Evolutionary conservation across 1,140 invertebrate genomes (phyloP), one percentile per base, ranked within the genome.

Genomic region (Samia ricini): DNA sequence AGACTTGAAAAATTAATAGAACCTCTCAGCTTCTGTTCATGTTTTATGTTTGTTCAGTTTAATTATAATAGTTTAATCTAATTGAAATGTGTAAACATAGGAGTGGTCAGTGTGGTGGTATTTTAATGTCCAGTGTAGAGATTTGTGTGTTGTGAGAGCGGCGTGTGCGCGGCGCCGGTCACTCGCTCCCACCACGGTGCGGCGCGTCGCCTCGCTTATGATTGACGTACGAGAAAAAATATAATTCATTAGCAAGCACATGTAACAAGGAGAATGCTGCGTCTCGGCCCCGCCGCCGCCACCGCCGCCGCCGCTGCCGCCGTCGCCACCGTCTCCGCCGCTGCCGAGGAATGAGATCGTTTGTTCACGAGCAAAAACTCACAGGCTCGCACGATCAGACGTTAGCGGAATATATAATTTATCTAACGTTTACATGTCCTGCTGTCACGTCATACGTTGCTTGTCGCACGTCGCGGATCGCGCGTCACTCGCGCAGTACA

Each of bases 221-320:
- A 77, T 76, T 79, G 75, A 77, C 71, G 66, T 48, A 56, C 60
- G 56, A 29, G 57, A 68, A 77, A 77, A 79, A 77, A 77, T 61
- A 33, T 64, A 49, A 67, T 66, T 68, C 63, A 66, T 72, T 71
- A 71, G 64, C 66, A 60, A 64, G 56, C 69, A 55, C 26, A 42
- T 55, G 51, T 52, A 60, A 56, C 66, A 62, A 55, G 52, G 55
- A 60, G 69, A 71, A 69, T 71, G 71, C 63, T 22, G 69, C 63
- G 58, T 49, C 33, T 42, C 57, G 66, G 63, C 50, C 33, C 49
- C 26, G 52, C 36, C 26, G 26, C n/a, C n/a, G n/a, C n/a, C n/a
- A n/a, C n/a, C n/a, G n/a, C n/a, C n/a, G n/a, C n/a, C n/a, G n/a
- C n/a, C n/a, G n/a, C n/a, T n/a, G n/a, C n/a, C n/a, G n/a, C n/a